These are phyloP conservation scores for Nemurella pictetii DNA, from an alignment of 2,888 invertebrate species.

Conservation along the genomic window DNA sequence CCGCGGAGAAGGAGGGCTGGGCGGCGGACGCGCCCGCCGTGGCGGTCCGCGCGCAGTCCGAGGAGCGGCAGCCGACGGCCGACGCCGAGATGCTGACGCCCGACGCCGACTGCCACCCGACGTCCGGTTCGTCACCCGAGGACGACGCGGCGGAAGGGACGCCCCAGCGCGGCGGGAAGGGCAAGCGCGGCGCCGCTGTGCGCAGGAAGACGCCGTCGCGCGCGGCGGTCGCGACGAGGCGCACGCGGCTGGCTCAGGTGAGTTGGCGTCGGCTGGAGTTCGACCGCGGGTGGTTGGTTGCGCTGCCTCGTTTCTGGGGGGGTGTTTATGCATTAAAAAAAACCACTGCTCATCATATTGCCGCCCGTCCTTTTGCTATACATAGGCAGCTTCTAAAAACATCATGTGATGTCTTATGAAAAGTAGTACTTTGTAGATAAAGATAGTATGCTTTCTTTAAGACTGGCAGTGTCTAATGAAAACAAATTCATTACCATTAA, in stretches of 20 bases:
- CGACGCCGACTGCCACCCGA: neutral
- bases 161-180: conserved; percentile 30
- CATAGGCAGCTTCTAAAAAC: no score
- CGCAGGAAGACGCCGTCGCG: conserved; percentile 34
- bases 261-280: no score
- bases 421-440: no score
- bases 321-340: neutral
- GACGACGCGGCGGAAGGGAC: conserved; percentile 43
- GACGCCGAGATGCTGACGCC: conserved; percentile 1
- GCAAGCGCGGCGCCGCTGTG: conserved; percentile 34
- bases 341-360: neutral
- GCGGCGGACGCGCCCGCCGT: neutral
- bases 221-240: conserved; percentile 1
- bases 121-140: conserved; percentile 1
- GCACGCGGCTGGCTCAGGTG: conserved; percentile 21
- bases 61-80: neutral
- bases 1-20: neutral
- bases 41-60: neutral
- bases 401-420: no score
- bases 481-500: no score
- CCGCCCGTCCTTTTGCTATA: no score
- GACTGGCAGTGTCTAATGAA: no score
- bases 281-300: conserved; percentile 4
- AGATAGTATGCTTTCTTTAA: no score
- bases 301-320: neutral